Evolutionary conservation across 2,888 invertebrate species (phyloP).

Genomic region (Epirrhoe alternata): DNA sequence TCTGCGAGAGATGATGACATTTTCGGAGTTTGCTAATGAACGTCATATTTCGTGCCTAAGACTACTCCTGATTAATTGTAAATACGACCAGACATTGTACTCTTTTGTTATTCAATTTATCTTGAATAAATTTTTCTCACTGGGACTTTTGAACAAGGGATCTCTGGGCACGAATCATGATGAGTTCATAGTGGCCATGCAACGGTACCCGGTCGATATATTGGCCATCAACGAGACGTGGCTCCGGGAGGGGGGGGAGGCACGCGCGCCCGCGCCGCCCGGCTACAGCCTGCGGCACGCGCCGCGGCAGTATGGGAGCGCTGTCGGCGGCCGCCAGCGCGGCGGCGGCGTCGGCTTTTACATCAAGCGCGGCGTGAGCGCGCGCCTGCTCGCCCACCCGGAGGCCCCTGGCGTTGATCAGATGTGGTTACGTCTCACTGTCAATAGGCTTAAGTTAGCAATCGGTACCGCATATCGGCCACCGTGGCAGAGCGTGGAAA

Average conservation of each 20-base stretch:
- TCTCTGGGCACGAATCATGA: constrained; percentile 46
- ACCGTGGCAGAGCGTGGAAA: constrained; percentile 11
- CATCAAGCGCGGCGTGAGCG: neutral
- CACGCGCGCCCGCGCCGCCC: constrained; percentile 19
- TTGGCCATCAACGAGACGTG: constrained; percentile 39
- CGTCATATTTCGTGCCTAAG: constrained; percentile 4
- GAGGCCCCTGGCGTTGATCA: neutral
- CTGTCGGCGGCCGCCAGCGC: constrained; percentile 14
- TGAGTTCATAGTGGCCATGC: constrained; percentile 35
- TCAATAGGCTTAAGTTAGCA: neutral
- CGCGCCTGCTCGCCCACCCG: neutral
- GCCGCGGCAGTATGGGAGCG: constrained; percentile 3
- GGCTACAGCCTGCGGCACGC: constrained; percentile 27
- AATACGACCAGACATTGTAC: neutral
- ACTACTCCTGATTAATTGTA: neutral
- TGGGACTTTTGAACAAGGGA: constrained; percentile 42
- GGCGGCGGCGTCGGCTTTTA: constrained; percentile 16
- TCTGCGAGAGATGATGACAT: no score
- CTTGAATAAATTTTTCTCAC: constrained; percentile 25
- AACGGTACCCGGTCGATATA: constrained; percentile 32
- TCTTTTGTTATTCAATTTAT: constrained; percentile 9
- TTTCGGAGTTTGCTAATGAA: neutral
- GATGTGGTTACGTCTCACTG: neutral
- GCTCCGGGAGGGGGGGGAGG: constrained; percentile 24
- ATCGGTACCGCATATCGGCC: neutral